These are phyloP conservation scores for Ypsolopha scabrella DNA, from an alignment of 2,888 invertebrate species.

Conservation along the genomic window DNA sequence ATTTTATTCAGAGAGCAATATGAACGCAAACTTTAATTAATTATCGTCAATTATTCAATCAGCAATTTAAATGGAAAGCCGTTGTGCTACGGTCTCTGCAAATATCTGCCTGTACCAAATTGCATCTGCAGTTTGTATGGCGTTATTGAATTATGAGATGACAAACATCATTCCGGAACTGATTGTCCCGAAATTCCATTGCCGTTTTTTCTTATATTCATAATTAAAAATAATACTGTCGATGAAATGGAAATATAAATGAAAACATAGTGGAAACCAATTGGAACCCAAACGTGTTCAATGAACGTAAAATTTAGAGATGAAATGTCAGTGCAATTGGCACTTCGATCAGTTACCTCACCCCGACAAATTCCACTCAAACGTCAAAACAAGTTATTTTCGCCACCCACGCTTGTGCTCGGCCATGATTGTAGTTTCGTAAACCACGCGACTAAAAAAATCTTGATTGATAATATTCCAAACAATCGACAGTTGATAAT, in stretches of 20 bases:
- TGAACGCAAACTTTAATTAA: conserved; percentile 23
- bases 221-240: too few species aligned
- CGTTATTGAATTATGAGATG: neutral
- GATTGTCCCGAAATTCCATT: too few species aligned
- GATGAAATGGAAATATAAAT: too few species aligned
- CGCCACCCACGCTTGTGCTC: too few species aligned
- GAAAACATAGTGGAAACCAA: too few species aligned
- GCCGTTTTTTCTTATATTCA: too few species aligned
- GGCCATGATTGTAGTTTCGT: conserved; percentile 10
- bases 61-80: conserved; percentile 19
- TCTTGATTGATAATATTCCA: conserved; percentile 31
- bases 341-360: conserved; percentile 5
- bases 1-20: neutral
- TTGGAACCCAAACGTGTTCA: neutral
- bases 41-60: conserved; percentile 25
- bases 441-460: conserved; percentile 25
- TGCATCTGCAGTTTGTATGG: neutral
- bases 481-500: conserved; percentile 13
- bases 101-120: neutral
- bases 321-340: conserved; percentile 4
- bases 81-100: conserved; percentile 3
- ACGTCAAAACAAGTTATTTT: too few species aligned
- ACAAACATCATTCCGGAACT: neutral
- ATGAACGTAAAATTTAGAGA: neutral
- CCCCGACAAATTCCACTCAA: neutral